Base-by-base conservation (phyloP, 30 jellyfish, hydroid and myxozoan species). In the Pelagia noctiluca region DNA sequence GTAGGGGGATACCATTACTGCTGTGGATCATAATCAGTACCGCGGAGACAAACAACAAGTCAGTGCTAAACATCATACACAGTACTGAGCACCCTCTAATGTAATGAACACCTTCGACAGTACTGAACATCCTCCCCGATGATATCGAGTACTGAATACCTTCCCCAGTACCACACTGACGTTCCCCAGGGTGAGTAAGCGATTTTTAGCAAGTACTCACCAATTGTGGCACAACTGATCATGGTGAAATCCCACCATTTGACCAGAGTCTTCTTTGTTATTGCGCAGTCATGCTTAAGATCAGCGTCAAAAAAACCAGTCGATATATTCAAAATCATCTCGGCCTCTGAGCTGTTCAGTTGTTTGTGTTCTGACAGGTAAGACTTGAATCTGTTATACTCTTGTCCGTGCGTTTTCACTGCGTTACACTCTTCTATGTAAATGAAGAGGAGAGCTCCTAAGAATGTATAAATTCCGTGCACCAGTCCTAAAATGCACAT, bases 161-260 rank as follows among this genome's bases (percentile, higher is more conserved):
- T n/a, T n/a, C n/a, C n/a, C n/a, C n/a, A n/a, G n/a, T n/a, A n/a
- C n/a, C n/a, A n/a, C n/a, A n/a, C n/a, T n/a, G n/a, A n/a, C n/a
- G n/a, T n/a, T n/a, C n/a, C n/a, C n/a, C n/a, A n/a, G n/a, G n/a
- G n/a, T n/a, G n/a, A n/a, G n/a, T n/a, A n/a, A n/a, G n/a, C n/a
- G n/a, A n/a, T n/a, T n/a, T n/a, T n/a, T n/a, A n/a, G n/a, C n/a
- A n/a, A n/a, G n/a, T 2, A 25, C 70, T 63, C 37, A 80, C 90
- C 90, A 13, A 80, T 50, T n/a, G 90, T 64, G 10, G 82, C 63
- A 31, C 75, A 21, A 16, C 76, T 21, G 62, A 80, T 75, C 47
- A 64, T 25, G 2, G 90, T 80, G 34, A 80, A 80, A 3, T 63
- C 83, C 90, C 85, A 73, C 85, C 85, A 73, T 30, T 73, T 73